Base-by-base conservation (phyloP, 1,140 invertebrate genomes). In the Drosophila pectinifera region DNA sequence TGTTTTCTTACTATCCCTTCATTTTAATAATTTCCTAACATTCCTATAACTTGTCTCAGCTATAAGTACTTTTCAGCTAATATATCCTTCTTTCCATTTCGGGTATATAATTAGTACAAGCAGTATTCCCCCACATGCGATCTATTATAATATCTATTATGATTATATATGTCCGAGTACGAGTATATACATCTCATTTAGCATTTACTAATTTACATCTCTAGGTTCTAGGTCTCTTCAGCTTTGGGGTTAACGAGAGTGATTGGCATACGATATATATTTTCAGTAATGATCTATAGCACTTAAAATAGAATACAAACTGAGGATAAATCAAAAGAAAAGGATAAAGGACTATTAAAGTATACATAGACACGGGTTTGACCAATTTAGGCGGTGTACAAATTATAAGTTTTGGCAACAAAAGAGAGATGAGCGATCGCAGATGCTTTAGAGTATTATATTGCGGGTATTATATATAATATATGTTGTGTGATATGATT, bases 401-500 rank as follows among this genome's bases (percentile, higher is more conserved):
- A 70, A 67, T 26, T 11, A 70, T 56, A 46, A 41, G 1, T 51
- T 36, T 39, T 26, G 49, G 64, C 64, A 69, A 70, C 34, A 14
- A 39, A 70, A 45, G 28, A 70, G 18, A 56, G 49, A 70, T 70
- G 67, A 70, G 67, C 67, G 67, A 70, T 70, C 64, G 67, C 64
- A 70, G 67, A 70, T 70, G 67, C 67, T 70, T 70, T 67, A 56
- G 18, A 13, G 64, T 67, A 62, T 64, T 31, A 48, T 48, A 57
- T 64, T 14, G 61, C 28, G 13, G 16, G 18, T 46, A 22, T 69
- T 53, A 20, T 55, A 8, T 51, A 20, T 26, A 18, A 18, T 24
- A 13, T 5, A n/a, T 61, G 59, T 41, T 31, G 26, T 68, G 38
- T 80, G 48, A 64, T 65, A 64, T 65, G 79, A 57, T 42, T 38